Percentiles rank a stretch among this genome's conserved stretches.
Conservation (phyloP, 53 echinoderm and acorn worm species). For the Mesocentrotus franciscanus region DNA sequence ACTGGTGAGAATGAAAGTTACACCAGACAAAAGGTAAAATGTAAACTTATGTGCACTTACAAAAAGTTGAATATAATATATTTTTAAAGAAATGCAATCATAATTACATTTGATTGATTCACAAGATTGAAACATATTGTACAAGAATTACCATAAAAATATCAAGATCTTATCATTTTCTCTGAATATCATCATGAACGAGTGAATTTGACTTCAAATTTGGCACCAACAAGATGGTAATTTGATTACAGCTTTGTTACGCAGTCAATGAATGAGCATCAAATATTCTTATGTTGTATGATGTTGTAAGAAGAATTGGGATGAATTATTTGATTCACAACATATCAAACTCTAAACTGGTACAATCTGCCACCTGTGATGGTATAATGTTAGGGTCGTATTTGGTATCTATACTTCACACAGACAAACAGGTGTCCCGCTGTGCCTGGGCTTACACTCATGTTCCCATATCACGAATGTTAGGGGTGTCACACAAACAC, state of each 20-base stretch:
- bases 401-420: neutral
- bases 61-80: too few species aligned
- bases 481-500: neutral
- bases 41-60: too few species aligned
- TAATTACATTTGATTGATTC: too few species aligned
- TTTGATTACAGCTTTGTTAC: neutral
- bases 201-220: neutral
- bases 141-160: too few species aligned
- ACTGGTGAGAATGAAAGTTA: too few species aligned
- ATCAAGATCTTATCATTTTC: too few species aligned
- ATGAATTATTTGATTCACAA: slow-evolving; percentile 11
- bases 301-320: neutral
- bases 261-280: neutral
- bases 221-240: neutral
- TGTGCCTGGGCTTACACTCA: neutral
- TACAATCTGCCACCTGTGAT: slow-evolving; percentile 22
- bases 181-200: neutral
- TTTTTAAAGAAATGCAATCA: too few species aligned
- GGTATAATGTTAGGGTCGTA: neutral
- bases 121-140: too few species aligned
- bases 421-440: neutral
- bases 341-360: neutral
- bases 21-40: too few species aligned
- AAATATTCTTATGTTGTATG: neutral
- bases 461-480: neutral